Evolutionary conservation across 2,888 invertebrate species (phyloP), one percentile per base, ranked within the genome.

Genomic region (Lymantria monacha): DNA sequence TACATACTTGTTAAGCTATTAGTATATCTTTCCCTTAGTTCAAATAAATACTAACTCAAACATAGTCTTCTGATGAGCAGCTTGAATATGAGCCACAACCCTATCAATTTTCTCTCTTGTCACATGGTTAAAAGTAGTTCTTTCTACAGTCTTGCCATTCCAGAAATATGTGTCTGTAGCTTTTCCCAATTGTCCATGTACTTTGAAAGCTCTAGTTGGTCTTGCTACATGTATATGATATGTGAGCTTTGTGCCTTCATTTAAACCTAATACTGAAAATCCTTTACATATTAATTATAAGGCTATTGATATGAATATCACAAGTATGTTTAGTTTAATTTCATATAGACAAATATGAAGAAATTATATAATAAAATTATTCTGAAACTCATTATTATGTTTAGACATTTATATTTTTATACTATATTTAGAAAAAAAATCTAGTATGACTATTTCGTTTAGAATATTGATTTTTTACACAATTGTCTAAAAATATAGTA

Each of bases 21-120:
- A n/a, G n/a, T n/a, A n/a, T n/a, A n/a, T n/a, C n/a, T n/a, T n/a
- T n/a, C n/a, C n/a, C n/a, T n/a, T n/a, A n/a, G n/a, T 46, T 11
- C 31, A 8, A 9, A 31, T 3, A 14, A 40, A 45, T 61, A 92
- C 95, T 89, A 88, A 96, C 96, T 96, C 93, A 79, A 94, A 97
- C 95, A 97, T 96, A 75, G 95, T 94, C 60, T 93, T 94, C 78
- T 97, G 98, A 83, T 98, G 97, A 7, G 95, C 93, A 0, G 97
- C 95, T 83, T 98, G 97, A 83, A 97, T 94, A 2, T 95, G 92
- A 1, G 96, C 93, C 14, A 97, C 92, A 13, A 97, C 79, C 53
- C 92, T 92, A 64, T 97, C 97, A 7, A 99, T 81, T 59, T 94
- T 93, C 37, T 91, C 90, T 48, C 93, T 88, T 7, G 91, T 94